These are phyloP conservation scores for Rhingia rostrata DNA, from an alignment of 2,888 invertebrate species.

Conservation along the genomic window DNA sequence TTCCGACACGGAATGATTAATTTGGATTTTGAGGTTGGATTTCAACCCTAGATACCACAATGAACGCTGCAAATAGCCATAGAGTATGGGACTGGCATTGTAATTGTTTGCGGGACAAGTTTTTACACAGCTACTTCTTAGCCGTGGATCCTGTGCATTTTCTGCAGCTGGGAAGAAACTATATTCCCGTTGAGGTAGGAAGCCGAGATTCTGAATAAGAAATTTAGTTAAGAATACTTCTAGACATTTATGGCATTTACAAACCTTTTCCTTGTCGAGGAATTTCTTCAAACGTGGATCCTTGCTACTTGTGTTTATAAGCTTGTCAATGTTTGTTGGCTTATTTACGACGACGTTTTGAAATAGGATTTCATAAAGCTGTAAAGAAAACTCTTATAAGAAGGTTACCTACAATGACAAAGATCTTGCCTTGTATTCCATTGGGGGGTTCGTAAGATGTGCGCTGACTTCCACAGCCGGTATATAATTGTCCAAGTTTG, in stretches of 20 bases:
- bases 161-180: constrained; percentile 51
- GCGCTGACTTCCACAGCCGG: constrained; percentile 65
- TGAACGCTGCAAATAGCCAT: constrained; percentile 76
- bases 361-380: constrained; percentile 55
- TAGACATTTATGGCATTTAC: neutral
- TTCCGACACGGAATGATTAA: constrained; percentile 77
- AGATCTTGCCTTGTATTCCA: constrained; percentile 53
- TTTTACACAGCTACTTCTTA: constrained; percentile 22
- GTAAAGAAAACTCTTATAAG: neutral
- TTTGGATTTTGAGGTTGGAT: constrained; percentile 77
- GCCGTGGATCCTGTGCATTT: constrained; percentile 56
- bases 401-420: neutral
- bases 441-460: constrained; percentile 65
- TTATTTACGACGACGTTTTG: constrained; percentile 48
- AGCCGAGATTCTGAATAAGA: constrained; percentile 50
- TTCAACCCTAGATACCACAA: constrained; percentile 77
- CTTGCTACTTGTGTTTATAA: constrained; percentile 51
- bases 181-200: constrained; percentile 54
- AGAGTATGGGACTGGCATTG: constrained; percentile 66
- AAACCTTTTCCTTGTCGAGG: constrained; percentile 62
- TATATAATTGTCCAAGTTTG: constrained; percentile 58
- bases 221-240: neutral
- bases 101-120: constrained; percentile 20
- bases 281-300: constrained; percentile 62
- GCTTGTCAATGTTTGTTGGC: constrained; percentile 52